Evolutionary conservation across 2,888 invertebrate species (phyloP).

Genomic region (Drosophila fulvimacula): DNA sequence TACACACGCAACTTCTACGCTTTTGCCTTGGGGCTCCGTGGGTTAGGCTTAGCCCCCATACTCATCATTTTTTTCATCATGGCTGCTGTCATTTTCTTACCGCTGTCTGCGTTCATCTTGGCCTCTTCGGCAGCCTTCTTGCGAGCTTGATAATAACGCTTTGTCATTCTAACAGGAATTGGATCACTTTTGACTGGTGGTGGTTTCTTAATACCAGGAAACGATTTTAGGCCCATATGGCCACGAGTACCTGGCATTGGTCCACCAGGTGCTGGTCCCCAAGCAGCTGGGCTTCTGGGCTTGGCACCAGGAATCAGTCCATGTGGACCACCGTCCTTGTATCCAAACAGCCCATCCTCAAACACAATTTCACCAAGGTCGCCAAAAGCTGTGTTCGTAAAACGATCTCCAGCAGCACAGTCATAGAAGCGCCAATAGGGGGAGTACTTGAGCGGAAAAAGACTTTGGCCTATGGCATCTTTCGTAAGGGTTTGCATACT

Average conservation of each 20-base stretch:
- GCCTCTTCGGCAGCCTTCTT: constrained; percentile 1
- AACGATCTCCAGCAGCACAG: constrained; percentile 68
- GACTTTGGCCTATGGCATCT: constrained; percentile 79
- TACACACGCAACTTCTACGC: constrained; percentile 11
- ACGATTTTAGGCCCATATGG: constrained; percentile 10
- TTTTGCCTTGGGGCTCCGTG: constrained; percentile 18
- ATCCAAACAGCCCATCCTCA: constrained; percentile 62
- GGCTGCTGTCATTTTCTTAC: not conserved
- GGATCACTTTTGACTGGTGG: not conserved
- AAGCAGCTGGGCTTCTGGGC: constrained; percentile 9
- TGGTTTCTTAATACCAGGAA: constrained; percentile 11
- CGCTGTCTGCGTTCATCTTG: not conserved
- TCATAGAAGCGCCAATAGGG: constrained; percentile 69
- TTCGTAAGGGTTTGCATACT: constrained; percentile 87
- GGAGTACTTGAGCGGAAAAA: constrained; percentile 49
- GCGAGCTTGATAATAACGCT: constrained; percentile 20
- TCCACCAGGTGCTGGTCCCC: constrained; percentile 26
- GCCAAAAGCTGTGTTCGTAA: constrained; percentile 51
- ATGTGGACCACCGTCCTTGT: constrained; percentile 50
- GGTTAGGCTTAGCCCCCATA: not conserved
- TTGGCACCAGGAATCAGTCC: constrained; percentile 15
- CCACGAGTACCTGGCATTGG: constrained; percentile 31
- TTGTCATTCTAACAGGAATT: constrained; percentile 30
- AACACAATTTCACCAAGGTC: constrained; percentile 30
- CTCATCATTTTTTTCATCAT: constrained; percentile 28